Evolutionary conservation across 2,888 invertebrate species (phyloP).

Genomic region (Timandra comae): DNA sequence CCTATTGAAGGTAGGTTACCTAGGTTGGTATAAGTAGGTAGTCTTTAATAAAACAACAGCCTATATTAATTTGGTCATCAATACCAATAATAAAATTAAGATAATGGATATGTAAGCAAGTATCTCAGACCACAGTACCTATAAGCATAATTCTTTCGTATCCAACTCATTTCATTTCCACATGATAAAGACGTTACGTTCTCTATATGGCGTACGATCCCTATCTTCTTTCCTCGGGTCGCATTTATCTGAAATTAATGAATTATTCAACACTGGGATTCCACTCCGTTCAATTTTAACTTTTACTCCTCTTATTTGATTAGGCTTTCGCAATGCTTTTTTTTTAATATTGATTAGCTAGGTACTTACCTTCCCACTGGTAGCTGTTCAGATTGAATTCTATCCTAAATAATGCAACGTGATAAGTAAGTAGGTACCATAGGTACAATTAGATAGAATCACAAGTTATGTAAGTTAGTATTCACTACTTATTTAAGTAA

Average conservation of each 20-base stretch:
- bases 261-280: conserved; percentile 41
- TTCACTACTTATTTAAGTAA: too few relatives aligned
- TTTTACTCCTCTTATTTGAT: conserved; percentile 46
- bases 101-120: too few relatives aligned
- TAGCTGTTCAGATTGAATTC: conserved; percentile 31
- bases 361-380: too few relatives aligned
- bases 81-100: too few relatives aligned
- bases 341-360: conserved; percentile 37
- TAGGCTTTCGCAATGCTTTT: conserved; percentile 34
- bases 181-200: background rate
- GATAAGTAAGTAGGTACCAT: background rate
- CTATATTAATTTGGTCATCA: too few relatives aligned
- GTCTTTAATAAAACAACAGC: too few relatives aligned
- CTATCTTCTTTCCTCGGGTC: conserved; percentile 17
- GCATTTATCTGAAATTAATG: conserved; percentile 36
- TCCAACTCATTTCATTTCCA: conserved; percentile 1
- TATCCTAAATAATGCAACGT: conserved; percentile 42
- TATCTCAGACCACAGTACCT: too few relatives aligned
- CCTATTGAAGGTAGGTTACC: too few relatives aligned
- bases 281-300: conserved; percentile 45
- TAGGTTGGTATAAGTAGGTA: too few relatives aligned
- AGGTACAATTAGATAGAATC: too few relatives aligned
- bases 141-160: too few relatives aligned
- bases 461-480: too few relatives aligned
- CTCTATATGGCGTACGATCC: conserved; percentile 6